These are phyloP conservation scores for Trissoscelio sp. DNA, from an alignment of 2,888 invertebrate species.

Conservation along the genomic window DNA sequence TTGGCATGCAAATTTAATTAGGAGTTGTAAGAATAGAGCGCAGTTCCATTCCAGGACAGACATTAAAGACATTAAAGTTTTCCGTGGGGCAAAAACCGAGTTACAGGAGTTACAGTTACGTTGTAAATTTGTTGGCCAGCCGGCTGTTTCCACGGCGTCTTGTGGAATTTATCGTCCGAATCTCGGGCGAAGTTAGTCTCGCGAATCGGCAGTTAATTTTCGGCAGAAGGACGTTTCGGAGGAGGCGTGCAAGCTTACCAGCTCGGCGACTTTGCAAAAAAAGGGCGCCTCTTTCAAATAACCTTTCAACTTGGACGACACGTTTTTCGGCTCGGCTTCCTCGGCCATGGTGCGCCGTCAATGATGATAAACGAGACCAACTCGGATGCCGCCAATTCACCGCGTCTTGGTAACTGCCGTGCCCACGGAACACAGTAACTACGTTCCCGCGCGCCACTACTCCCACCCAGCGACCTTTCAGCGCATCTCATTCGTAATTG, in stretches of 20 bases:
- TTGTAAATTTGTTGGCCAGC: slow-evolving; percentile 8
- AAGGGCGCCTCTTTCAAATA: slow-evolving; percentile 75
- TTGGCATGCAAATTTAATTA: slow-evolving; percentile 30
- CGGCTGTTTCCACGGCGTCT: too few species aligned
- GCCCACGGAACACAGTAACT: slow-evolving; percentile 22
- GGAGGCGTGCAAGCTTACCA: slow-evolving; percentile 85
- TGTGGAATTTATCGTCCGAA: slow-evolving; percentile 2
- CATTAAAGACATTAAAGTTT: slow-evolving; percentile 6
- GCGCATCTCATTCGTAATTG: slow-evolving; percentile 79
- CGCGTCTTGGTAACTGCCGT: slow-evolving; percentile 48
- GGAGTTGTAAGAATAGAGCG: slow-evolving; percentile 5
- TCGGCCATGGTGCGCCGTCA: slow-evolving; percentile 71
- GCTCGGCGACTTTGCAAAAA: slow-evolving; percentile 85
- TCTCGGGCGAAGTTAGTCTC: not conserved
- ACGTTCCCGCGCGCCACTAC: slow-evolving; percentile 71
- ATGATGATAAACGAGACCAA: not conserved
- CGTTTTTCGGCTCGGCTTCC: slow-evolving; percentile 64
- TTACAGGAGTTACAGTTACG: not conserved
- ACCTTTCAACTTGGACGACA: slow-evolving; percentile 70
- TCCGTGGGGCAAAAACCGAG: slow-evolving; percentile 9
- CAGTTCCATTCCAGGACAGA: not conserved
- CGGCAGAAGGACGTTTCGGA: not conserved
- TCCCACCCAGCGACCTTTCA: slow-evolving; percentile 70
- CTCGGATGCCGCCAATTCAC: slow-evolving; percentile 23
- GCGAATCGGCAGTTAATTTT: slow-evolving; percentile 11